Evolutionary conservation across 2,888 invertebrate species (phyloP), one percentile per base, ranked within the genome.

Genomic region (Steinernema carpocapsae): DNA sequence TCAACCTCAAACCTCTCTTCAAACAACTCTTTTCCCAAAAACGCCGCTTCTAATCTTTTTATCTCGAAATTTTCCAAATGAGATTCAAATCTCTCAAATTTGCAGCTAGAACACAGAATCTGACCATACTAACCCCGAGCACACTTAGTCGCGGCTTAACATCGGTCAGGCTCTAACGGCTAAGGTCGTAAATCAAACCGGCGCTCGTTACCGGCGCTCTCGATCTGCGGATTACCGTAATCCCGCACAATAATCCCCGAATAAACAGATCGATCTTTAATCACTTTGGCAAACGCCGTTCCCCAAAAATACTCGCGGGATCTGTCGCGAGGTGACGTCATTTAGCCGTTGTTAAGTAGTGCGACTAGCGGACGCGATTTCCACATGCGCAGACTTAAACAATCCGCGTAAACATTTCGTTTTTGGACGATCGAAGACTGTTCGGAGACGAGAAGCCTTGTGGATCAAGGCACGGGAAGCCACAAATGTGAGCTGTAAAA

Each of bases 221-320:
- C 37, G 37, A 37, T 37, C 37, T 37, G 32, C 1, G 10, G 64
- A 64, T 64, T 64, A 64, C 64, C 64, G 64, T 64, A 64, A 64
- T 64, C 64, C 37, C 37, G 37, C 64, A 29, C 64, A 3, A 7
- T 29, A 32, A 32, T 32, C 64, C 32, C 2, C 26, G 48, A 29
- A 26, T 29, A 64, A 64, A 64, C 64, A 64, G 64, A 29, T 56
- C 56, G 56, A 19, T 56, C 48, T 1, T 26, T 64, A 64, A 64
- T 64, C 64, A 32, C 17, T 64, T 64, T 32, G 29, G 37, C 64
- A 64, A 64, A 64, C 64, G 64, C 17, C 64, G 64, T 64, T 64
- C 64, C 29, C 64, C 37, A 29, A 48, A 48, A 48, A 48, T 48
- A 48, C 19, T 48, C 48, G 17, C 56, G 64, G 26, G 32, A 26